phyloP scores from a whole-genome alignment of 2,888 invertebrate species.

The Drosophila anomelani region DNA sequence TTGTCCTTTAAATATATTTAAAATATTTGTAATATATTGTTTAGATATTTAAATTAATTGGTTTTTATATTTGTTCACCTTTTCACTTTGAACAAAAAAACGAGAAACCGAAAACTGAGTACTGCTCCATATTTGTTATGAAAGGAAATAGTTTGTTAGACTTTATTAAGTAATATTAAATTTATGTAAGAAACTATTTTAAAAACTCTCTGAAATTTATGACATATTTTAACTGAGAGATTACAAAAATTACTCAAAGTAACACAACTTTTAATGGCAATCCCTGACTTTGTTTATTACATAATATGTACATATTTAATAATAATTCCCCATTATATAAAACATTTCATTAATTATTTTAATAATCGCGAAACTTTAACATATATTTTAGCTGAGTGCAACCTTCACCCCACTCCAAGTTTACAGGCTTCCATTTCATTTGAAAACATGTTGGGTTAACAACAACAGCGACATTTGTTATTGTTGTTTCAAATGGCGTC shows the following conservation, averaged over 20 bases:
- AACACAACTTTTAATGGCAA: neutral
- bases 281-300: neutral
- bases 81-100: neutral
- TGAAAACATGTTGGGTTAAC: constrained; percentile 25
- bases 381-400: constrained; percentile 1
- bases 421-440: constrained; percentile 21
- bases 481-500: constrained; percentile 66
- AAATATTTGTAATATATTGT: neutral
- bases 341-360: neutral
- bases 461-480: constrained; percentile 48
- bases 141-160: too few species aligned
- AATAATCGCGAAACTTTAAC: neutral
- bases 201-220: neutral
- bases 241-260: neutral
- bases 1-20: too few species aligned
- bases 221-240: neutral
- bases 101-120: neutral
- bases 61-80: neutral
- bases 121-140: too few species aligned
- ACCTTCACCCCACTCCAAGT: neutral
- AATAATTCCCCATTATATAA: too few species aligned
- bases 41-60: neutral
- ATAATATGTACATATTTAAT: neutral
- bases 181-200: neutral
- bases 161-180: too few species aligned